Conservation (phyloP, 1,140 invertebrate species). For the Euura saliciscinereae region DNA sequence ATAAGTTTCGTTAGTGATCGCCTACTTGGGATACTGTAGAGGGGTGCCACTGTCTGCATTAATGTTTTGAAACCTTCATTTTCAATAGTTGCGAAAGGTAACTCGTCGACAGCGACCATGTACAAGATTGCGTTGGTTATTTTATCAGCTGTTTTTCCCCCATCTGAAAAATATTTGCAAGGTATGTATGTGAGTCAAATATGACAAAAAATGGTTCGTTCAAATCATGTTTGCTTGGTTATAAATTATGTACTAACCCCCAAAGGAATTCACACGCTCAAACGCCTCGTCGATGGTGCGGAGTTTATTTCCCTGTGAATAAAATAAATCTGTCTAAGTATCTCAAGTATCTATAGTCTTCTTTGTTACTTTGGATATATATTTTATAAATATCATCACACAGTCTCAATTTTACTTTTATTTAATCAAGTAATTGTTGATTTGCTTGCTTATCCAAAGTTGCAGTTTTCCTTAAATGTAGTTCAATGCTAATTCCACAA, state of each 20-base stretch:
- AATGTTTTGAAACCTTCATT: conserved; percentile 40
- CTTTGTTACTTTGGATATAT: too few relatives aligned
- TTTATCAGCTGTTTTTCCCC: conserved; percentile 22
- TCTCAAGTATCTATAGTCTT: too few relatives aligned
- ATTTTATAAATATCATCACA: too few relatives aligned
- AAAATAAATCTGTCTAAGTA: too few relatives aligned
- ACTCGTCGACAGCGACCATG: conserved; percentile 43
- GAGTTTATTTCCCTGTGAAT: too few relatives aligned
- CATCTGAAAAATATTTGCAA: conserved; percentile 27
- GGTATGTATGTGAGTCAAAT: not conserved
- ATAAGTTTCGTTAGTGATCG: conserved; percentile 14
- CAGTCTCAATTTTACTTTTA: too few relatives aligned
- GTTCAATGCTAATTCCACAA: too few relatives aligned
- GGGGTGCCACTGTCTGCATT: conserved; percentile 34
- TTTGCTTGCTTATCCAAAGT: too few relatives aligned
- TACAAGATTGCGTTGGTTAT: too few relatives aligned
- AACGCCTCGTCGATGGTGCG: too few relatives aligned
- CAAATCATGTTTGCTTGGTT: not conserved
- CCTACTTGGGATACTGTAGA: conserved; percentile 38
- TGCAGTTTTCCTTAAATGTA: too few relatives aligned
- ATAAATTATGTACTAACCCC: not conserved
- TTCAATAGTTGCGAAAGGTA: conserved; percentile 40
- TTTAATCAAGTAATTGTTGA: too few relatives aligned
- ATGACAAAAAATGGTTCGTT: not conserved
- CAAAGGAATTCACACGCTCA: conserved; percentile 10